Evolutionary conservation across 2,888 invertebrate species (phyloP).

Genomic region (Agrochola litura): DNA sequence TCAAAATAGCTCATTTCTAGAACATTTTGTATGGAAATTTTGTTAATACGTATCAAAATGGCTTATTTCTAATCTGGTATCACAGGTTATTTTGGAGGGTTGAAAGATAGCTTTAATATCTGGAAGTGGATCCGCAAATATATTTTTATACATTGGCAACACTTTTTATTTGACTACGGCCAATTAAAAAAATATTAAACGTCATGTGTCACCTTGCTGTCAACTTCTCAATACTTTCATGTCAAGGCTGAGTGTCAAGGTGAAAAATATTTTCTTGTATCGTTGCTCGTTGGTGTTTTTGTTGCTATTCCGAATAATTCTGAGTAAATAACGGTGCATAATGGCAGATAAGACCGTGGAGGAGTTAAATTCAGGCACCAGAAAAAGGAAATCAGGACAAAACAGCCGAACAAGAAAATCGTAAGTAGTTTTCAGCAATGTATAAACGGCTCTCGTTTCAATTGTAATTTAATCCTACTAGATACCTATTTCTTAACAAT

Average conservation of each 20-base stretch:
- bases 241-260: constrained; percentile 31
- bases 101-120: constrained; percentile 41
- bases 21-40: too few relatives aligned
- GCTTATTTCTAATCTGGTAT: constrained; percentile 47
- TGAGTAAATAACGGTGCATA: too few relatives aligned
- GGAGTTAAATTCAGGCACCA: too few relatives aligned
- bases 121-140: constrained; percentile 41
- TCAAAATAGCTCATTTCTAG: constrained; percentile 35
- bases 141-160: constrained; percentile 42
- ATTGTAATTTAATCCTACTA: constrained; percentile 48
- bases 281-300: constrained; percentile 33
- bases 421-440: constrained; percentile 48
- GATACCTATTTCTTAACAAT: constrained; percentile 47
- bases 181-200: constrained; percentile 32
- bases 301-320: constrained; percentile 28
- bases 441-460: constrained; percentile 45
- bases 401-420: constrained; percentile 47
- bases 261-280: constrained; percentile 32
- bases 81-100: constrained; percentile 47
- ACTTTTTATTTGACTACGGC: constrained; percentile 38
- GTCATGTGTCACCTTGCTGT: constrained; percentile 33
- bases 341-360: too few relatives aligned
- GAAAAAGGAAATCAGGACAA: constrained; percentile 14
- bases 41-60: constrained; percentile 6
- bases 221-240: constrained; percentile 31